These are phyloP conservation scores for Drosophila subpulchrella DNA, from an alignment of 1,140 invertebrate species.

Conservation along the genomic window DNA sequence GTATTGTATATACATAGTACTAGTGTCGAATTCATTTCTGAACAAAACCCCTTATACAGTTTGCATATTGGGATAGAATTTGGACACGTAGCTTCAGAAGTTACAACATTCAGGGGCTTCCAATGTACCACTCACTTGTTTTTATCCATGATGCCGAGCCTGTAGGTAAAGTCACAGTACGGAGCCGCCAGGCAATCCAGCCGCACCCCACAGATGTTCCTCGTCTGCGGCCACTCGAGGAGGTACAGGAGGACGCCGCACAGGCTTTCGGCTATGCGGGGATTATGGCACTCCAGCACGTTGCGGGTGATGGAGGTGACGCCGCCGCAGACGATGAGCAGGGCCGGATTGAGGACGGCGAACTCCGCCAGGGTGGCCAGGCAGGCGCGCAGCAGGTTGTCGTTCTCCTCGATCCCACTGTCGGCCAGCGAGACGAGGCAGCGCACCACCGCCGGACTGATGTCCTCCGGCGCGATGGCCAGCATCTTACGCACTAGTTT, in stretches of 20 bases:
- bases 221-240: conserved; percentile 93
- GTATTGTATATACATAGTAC: too few species aligned
- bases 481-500: conserved; percentile 87
- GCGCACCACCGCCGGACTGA: conserved; percentile 87
- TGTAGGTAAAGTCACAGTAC: conserved; percentile 95
- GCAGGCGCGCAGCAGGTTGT: conserved; percentile 91
- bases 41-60: too few species aligned
- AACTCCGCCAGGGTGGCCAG: conserved; percentile 95
- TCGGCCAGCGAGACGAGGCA: conserved; percentile 93
- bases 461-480: conserved; percentile 73
- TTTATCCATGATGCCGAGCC: conserved; percentile 87
- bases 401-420: conserved; percentile 91
- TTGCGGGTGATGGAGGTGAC: conserved; percentile 92
- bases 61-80: too few species aligned
- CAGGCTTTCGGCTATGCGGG: conserved; percentile 92
- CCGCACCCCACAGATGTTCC: conserved; percentile 90
- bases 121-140: conserved; percentile 84
- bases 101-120: too few species aligned
- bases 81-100: too few species aligned
- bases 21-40: too few species aligned
- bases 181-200: conserved; percentile 94
- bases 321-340: conserved; percentile 93
- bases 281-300: conserved; percentile 91
- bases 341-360: conserved; percentile 91
- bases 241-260: conserved; percentile 94